Conservation (phyloP, 92 coral and sea anemone genomes). For the Micromussa lordhowensis region DNA sequence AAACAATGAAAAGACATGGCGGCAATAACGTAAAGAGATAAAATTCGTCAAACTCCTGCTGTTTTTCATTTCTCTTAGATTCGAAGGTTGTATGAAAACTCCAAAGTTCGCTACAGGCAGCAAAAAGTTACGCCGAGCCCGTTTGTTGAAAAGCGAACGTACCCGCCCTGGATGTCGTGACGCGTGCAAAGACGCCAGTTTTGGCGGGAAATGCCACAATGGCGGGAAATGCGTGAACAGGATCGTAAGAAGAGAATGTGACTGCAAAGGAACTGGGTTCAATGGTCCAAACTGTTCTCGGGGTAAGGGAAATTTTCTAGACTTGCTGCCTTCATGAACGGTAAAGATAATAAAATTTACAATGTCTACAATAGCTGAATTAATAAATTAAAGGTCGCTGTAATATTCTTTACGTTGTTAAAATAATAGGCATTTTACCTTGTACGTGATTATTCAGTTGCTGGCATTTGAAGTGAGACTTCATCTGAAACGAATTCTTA, state of each 20-base stretch:
- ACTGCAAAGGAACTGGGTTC: slow-evolving; percentile 70
- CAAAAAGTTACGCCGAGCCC: slow-evolving; percentile 39
- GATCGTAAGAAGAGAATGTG: slow-evolving; percentile 58
- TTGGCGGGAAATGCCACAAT: slow-evolving; percentile 50
- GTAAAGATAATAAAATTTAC: not conserved
- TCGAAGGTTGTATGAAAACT: slow-evolving; percentile 65
- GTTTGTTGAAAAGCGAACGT: slow-evolving; percentile 21
- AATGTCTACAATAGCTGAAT: not conserved
- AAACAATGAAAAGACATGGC: slow-evolving; percentile 15
- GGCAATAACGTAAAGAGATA: not conserved
- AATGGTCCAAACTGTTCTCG: slow-evolving; percentile 65
- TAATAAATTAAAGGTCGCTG: not conserved
- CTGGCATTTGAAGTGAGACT: not conserved
- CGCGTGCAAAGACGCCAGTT: slow-evolving; percentile 49
- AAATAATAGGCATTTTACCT: not conserved
- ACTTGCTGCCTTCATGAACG: not conserved
- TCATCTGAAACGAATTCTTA: not conserved
- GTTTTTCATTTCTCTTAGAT: slow-evolving; percentile 24
- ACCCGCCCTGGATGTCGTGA: slow-evolving; percentile 58
- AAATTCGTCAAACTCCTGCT: not conserved
- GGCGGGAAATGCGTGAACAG: slow-evolving; percentile 74
- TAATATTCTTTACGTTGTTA: not conserved
- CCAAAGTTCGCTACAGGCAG: slow-evolving; percentile 46
- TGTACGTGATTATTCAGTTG: not conserved
- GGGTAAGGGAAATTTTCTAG: slow-evolving; percentile 33